These are phyloP conservation scores for Aporophyla nigra DNA, from an alignment of 2,888 invertebrate genomes.

Conservation along the genomic window DNA sequence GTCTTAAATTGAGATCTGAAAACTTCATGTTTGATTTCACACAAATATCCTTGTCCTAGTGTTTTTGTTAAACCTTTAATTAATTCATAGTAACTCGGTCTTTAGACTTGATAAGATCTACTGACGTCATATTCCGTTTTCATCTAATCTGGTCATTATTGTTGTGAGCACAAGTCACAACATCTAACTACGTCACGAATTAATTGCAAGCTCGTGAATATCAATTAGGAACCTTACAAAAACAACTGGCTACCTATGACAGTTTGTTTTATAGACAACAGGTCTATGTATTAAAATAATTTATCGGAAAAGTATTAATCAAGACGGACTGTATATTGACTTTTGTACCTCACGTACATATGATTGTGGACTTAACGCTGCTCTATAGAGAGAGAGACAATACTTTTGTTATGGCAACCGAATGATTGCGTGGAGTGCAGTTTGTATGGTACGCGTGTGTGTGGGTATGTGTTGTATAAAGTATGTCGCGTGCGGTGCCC, in stretches of 20 bases:
- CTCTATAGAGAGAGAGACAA: slow-evolving; percentile 36
- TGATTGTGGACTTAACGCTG: slow-evolving; percentile 16
- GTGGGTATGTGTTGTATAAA: slow-evolving; percentile 66
- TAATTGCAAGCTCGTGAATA: slow-evolving; percentile 62
- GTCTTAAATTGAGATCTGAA: slow-evolving; percentile 16
- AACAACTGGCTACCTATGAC: slow-evolving; percentile 47
- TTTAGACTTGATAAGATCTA: slow-evolving; percentile 51
- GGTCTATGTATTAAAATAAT: slow-evolving; percentile 24
- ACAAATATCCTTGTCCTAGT: slow-evolving; percentile 4
- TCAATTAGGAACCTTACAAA: slow-evolving; percentile 49
- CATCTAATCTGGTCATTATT: slow-evolving; percentile 59
- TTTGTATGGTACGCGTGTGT: slow-evolving; percentile 59
- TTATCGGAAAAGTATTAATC: slow-evolving; percentile 41
- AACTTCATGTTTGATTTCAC: slow-evolving; percentile 23
- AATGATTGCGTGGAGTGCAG: slow-evolving; percentile 69
- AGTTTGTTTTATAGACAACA: slow-evolving; percentile 36
- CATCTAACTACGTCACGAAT: slow-evolving; percentile 61
- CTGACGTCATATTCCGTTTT: slow-evolving; percentile 65
- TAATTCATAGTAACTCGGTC: slow-evolving; percentile 45
- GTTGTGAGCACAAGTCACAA: slow-evolving; percentile 54
- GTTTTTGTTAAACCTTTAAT: slow-evolving; percentile 44
- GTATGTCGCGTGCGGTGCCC: slow-evolving; percentile 84
- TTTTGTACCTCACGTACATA: slow-evolving; percentile 39
- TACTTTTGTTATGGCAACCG: slow-evolving; percentile 71
- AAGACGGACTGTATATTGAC: slow-evolving; percentile 35